Conservation (phyloP, 2,113 vertebrate genomes). For the Scalopus aquaticus region DNA sequence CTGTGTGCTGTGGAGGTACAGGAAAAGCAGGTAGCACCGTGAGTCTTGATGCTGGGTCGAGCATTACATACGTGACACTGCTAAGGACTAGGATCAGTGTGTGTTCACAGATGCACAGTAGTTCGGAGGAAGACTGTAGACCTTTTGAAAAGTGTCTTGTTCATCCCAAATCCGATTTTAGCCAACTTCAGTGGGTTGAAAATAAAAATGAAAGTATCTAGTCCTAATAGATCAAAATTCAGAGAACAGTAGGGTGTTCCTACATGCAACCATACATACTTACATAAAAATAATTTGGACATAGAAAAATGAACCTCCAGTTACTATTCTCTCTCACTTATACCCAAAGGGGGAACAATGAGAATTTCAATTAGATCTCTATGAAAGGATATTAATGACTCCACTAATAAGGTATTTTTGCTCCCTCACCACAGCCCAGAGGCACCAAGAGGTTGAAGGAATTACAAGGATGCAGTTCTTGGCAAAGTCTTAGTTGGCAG, state of each 20-base stretch:
- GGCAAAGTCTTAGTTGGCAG: neutral
- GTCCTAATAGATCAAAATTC: conserved; percentile 33
- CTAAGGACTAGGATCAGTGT: neutral
- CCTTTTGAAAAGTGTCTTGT: neutral
- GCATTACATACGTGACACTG: neutral
- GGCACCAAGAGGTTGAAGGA: neutral
- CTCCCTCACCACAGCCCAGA: neutral
- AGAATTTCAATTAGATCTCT: neutral
- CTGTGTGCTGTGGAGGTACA: neutral
- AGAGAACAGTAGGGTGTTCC: neutral
- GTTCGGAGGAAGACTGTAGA: conserved; percentile 3
- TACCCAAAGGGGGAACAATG: neutral
- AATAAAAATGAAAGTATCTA: neutral
- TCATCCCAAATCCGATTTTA: neutral
- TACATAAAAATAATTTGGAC: neutral
- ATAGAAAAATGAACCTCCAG: neutral
- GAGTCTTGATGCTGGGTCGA: neutral
- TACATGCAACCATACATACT: too few relatives aligned
- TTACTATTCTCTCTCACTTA: neutral
- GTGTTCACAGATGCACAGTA: neutral
- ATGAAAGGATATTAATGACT: neutral
- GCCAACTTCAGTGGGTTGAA: neutral
- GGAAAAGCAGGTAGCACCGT: neutral
- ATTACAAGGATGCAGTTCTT: neutral
- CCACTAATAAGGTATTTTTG: neutral